These are phyloP conservation scores for Lepidochrysops patricia DNA, from an alignment of 2,888 invertebrate genomes.

Conservation along the genomic window DNA sequence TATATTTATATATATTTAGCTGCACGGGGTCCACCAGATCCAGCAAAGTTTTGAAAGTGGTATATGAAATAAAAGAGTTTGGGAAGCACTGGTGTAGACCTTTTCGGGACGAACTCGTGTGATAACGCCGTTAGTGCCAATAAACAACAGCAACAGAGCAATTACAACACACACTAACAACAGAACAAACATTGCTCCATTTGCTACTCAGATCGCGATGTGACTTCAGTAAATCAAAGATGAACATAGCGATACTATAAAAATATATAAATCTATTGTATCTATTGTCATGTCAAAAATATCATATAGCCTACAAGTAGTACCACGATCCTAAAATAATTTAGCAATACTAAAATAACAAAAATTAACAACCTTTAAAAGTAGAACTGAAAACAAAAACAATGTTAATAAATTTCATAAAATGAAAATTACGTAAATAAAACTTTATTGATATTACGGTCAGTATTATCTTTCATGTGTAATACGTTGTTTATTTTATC, in stretches of 20 bases:
- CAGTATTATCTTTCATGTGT: neutral
- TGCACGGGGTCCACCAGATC: too few relatives aligned
- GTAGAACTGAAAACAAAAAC: constrained; percentile 10
- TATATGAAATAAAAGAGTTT: too few relatives aligned
- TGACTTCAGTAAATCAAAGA: neutral
- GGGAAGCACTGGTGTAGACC: neutral
- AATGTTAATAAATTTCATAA: neutral
- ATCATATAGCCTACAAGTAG: neutral
- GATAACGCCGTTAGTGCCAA: neutral
- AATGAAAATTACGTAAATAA: neutral
- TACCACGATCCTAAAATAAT: neutral
- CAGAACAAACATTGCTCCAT: neutral
- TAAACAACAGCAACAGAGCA: neutral
- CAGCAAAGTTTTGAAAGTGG: too few relatives aligned
- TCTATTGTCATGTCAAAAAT: neutral
- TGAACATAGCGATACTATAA: neutral
- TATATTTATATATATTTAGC: too few relatives aligned
- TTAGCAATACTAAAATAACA: neutral
- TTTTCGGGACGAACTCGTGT: neutral
- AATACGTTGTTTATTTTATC: neutral
- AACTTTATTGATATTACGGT: neutral
- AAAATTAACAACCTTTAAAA: constrained; percentile 3
- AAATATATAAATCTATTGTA: neutral
- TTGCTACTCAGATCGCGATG: neutral
- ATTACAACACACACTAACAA: neutral